Percentiles rank a stretch among this genome's conserved stretches.
phyloP scores from a whole-genome alignment of 2,113 vertebrate genomes.

The Ursus arctos region DNA sequence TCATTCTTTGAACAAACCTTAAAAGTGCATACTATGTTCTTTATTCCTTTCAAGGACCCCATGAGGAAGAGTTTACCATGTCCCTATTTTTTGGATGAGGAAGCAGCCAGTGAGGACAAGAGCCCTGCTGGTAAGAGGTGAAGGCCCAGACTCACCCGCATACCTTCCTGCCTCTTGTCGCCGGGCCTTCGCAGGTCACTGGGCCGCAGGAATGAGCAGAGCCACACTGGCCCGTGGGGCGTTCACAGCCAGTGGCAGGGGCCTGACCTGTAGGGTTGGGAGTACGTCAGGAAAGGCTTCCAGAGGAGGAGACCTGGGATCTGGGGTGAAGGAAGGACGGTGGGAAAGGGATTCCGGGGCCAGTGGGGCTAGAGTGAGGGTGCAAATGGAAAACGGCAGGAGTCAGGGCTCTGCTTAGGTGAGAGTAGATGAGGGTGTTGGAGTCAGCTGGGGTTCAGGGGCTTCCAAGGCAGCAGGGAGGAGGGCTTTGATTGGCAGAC shows the following conservation, averaged over 20 bases:
- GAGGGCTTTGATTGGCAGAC: neutral
- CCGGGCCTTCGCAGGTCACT: neutral
- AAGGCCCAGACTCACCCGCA: neutral
- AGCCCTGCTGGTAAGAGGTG: neutral
- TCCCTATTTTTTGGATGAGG: neutral
- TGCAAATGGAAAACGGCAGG: neutral
- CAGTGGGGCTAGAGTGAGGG: neutral
- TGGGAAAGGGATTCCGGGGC: neutral
- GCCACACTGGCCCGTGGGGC: neutral
- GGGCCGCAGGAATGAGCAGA: neutral
- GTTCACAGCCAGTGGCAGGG: neutral
- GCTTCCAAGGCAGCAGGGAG: neutral
- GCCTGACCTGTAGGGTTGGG: neutral
- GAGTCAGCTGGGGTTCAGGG: no score
- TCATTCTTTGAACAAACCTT: slow-evolving; percentile 46
- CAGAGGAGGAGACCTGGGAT: neutral
- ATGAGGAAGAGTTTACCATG: neutral
- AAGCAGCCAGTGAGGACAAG: neutral
- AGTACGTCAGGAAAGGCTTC: neutral
- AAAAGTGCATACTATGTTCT: neutral
- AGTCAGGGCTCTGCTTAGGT: neutral
- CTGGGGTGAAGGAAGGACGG: neutral
- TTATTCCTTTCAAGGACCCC: neutral
- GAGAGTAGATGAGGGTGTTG: neutral
- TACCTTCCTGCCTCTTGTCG: neutral